Percentiles rank a stretch among this genome's conserved stretches.
phyloP scores from a whole-genome alignment of 2,797 vertebrate species.

The Helarctos malayanus region DNA sequence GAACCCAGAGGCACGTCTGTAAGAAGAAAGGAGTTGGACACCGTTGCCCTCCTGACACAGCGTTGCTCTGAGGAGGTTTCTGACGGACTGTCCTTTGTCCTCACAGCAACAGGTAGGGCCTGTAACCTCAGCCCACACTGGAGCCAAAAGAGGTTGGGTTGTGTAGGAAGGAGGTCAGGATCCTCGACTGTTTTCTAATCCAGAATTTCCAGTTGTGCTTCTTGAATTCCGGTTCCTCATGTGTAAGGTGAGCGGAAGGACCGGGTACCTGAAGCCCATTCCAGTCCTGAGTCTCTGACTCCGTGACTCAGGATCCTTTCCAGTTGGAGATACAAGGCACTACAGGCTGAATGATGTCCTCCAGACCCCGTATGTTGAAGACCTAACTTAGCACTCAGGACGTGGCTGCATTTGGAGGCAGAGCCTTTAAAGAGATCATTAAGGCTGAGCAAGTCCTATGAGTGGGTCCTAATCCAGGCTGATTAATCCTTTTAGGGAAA shows the following conservation, averaged over 20 bases:
- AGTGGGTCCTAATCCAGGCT: neutral
- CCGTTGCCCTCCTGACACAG: rapidly evolving
- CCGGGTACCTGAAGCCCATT: neutral
- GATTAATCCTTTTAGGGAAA: neutral
- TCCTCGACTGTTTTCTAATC: neutral
- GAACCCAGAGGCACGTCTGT: rapidly evolving
- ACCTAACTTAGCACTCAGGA: neutral
- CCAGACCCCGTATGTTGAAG: neutral
- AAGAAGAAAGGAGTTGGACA: neutral
- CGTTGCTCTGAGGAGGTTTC: neutral
- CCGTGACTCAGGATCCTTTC: neutral
- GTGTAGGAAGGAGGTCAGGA: neutral
- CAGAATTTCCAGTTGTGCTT: neutral
- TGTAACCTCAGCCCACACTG: neutral
- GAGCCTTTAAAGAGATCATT: neutral
- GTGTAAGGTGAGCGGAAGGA: neutral
- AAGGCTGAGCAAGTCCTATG: neutral
- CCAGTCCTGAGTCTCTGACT: neutral
- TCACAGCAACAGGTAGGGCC: rapidly evolving
- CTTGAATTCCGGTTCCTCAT: neutral
- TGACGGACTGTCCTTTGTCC: neutral
- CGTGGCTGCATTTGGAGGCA: neutral
- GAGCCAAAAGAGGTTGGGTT: neutral
- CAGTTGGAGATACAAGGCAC: neutral
- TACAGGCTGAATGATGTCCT: neutral